These are phyloP conservation scores for Trissolcus basalis DNA, from an alignment of 1,140 invertebrate species.

Conservation along the genomic window DNA sequence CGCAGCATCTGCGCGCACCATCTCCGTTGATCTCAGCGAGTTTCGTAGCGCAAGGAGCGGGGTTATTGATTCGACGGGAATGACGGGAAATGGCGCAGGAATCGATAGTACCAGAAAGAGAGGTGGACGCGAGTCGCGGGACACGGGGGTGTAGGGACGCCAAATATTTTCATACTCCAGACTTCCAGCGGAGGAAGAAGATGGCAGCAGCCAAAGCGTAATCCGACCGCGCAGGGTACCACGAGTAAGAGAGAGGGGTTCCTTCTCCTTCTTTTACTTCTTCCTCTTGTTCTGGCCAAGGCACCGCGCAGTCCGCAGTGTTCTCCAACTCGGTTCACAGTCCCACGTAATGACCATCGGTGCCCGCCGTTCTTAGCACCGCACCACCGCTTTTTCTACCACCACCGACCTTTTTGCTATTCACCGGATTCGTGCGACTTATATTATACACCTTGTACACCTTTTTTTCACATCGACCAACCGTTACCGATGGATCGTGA, in stretches of 20 bases:
- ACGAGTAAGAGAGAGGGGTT: slow-evolving; percentile 49
- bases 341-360: slow-evolving; percentile 19
- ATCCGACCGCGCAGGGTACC: slow-evolving; percentile 64
- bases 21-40: slow-evolving; percentile 53
- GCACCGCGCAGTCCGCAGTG: slow-evolving; percentile 47
- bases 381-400: slow-evolving; percentile 23
- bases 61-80: slow-evolving; percentile 74
- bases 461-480: too few relatives aligned
- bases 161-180: slow-evolving; percentile 76
- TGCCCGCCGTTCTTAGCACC: slow-evolving; percentile 5
- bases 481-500: slow-evolving; percentile 63
- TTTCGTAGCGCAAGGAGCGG: slow-evolving; percentile 49
- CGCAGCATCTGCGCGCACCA: slow-evolving; percentile 54
- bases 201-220: slow-evolving; percentile 73
- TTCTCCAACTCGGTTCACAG: slow-evolving; percentile 54
- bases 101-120: slow-evolving; percentile 70
- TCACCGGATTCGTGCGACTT: too few relatives aligned
- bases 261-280: slow-evolving; percentile 45
- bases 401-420: neutral
- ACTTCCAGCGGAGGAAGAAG: slow-evolving; percentile 74
- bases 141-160: slow-evolving; percentile 55
- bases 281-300: slow-evolving; percentile 38
- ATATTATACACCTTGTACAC: too few relatives aligned
- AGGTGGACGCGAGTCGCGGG: slow-evolving; percentile 65
- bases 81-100: slow-evolving; percentile 75